Evolutionary conservation across 2,888 invertebrate genomes (phyloP).

Genomic region (Platypus cylindrus): DNA sequence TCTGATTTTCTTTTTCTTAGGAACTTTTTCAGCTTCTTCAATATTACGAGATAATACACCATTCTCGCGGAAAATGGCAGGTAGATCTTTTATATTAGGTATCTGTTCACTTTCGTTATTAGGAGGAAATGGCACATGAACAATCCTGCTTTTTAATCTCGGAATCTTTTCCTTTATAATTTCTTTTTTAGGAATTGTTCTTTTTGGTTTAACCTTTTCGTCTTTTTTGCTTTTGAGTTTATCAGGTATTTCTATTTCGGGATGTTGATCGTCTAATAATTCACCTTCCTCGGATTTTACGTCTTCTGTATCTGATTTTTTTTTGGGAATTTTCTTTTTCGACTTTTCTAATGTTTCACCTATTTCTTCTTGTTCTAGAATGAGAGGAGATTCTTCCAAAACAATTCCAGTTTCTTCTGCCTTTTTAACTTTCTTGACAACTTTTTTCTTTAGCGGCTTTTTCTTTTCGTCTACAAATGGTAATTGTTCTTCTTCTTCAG

Average conservation of each 20-base stretch:
- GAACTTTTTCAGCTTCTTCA: constrained; percentile 36
- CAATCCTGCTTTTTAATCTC: constrained; percentile 38
- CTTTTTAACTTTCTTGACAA: constrained; percentile 19
- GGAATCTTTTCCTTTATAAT: constrained; percentile 27
- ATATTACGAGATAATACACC: constrained; percentile 39
- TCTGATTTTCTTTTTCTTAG: constrained; percentile 34
- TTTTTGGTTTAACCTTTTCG: constrained; percentile 8
- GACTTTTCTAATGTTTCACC: constrained; percentile 18
- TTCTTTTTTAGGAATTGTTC: background rate
- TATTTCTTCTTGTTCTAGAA: constrained; percentile 2
- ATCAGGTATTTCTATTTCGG: constrained; percentile 21
- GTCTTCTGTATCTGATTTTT: constrained; percentile 21
- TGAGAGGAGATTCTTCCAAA: background rate
- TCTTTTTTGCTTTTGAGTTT: constrained; percentile 2
- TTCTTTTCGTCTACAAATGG: background rate
- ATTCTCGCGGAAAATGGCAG: constrained; percentile 34
- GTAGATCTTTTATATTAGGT: constrained; percentile 30
- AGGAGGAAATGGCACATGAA: constrained; percentile 36
- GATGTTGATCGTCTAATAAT: constrained; percentile 28
- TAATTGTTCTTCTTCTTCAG: background rate
- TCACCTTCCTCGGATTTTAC: constrained; percentile 9
- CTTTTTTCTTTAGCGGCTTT: constrained; percentile 17
- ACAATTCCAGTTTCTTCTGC: constrained; percentile 10
- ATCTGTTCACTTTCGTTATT: constrained; percentile 26
- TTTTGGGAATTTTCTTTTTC: constrained; percentile 26